Conservation (phyloP, 2,113 vertebrate species). For the Polyodon spathula region DNA sequence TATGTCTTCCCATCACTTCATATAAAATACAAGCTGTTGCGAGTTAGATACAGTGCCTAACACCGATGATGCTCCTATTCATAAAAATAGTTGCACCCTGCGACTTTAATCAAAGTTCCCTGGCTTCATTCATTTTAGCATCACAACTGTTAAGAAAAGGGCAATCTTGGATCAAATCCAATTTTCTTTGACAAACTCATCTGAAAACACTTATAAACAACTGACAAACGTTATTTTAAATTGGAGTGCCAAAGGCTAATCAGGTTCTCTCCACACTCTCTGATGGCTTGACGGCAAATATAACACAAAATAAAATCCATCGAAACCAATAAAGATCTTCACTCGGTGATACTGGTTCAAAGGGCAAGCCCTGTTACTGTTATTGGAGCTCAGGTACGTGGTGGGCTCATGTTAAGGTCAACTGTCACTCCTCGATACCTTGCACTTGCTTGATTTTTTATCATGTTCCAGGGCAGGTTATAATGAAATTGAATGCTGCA, state of each 20-base stretch:
- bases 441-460: not conserved
- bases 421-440: not conserved
- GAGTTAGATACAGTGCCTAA: constrained; percentile 31
- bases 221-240: constrained; percentile 2
- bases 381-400: not conserved
- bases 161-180: constrained; percentile 1
- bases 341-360: not conserved
- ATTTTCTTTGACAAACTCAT: too few relatives aligned
- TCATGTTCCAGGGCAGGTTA: too few relatives aligned
- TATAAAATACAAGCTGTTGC: constrained; percentile 33
- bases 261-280: not conserved
- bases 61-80: constrained; percentile 20
- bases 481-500: too few relatives aligned
- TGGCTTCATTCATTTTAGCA: not conserved
- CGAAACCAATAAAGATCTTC: not conserved
- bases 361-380: not conserved
- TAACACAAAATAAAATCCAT: too few relatives aligned
- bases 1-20: constrained; percentile 30
- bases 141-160: not conserved
- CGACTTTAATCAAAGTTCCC: not conserved
- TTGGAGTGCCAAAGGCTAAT: not conserved
- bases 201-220: not conserved
- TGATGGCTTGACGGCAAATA: not conserved
- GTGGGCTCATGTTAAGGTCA: not conserved
- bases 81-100: constrained; percentile 21